A percentile compares a stretch with the other conserved stretches of the same genome.
Conservation (phyloP, 2,797 vertebrate species). For the Pogoniulus pusillus region DNA sequence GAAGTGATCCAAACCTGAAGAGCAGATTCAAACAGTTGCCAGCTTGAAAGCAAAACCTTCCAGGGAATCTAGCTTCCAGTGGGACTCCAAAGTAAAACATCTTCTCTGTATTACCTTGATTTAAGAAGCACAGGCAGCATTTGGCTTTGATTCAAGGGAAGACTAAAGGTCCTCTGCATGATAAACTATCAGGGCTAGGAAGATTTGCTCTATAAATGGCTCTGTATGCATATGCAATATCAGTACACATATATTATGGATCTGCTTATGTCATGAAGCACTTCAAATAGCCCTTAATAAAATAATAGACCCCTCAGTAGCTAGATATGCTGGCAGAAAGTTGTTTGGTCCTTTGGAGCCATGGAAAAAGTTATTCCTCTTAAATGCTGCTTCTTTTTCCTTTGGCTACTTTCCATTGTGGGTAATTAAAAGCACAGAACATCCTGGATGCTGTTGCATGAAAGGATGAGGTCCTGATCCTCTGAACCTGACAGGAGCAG, state of each 20-base stretch:
- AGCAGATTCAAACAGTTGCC: neutral
- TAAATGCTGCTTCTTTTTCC: slow-evolving; percentile 6
- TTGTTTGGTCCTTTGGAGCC: slow-evolving; percentile 33
- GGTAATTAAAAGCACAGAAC: slow-evolving; percentile 15
- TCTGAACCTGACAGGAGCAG: neutral
- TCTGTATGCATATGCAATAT: neutral
- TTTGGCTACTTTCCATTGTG: neutral
- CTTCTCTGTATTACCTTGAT: neutral
- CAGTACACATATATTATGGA: neutral
- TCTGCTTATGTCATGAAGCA: slow-evolving; percentile 22
- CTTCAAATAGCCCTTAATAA: slow-evolving; percentile 52
- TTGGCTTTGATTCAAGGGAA: slow-evolving; percentile 3
- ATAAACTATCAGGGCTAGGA: slow-evolving; percentile 10
- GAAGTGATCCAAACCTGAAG: no score
- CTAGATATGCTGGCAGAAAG: slow-evolving; percentile 27
- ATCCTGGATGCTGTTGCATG: neutral
- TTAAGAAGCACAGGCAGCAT: neutral
- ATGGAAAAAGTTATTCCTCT: slow-evolving; percentile 21
- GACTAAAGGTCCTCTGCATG: slow-evolving; percentile 21
- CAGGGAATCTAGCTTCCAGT: neutral
- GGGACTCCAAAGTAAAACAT: neutral
- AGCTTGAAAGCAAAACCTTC: neutral
- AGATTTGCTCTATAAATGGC: slow-evolving; percentile 28
- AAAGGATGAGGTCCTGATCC: neutral
- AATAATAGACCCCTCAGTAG: slow-evolving; percentile 50